Evolutionary conservation across 1,140 invertebrate species (phyloP).

Genomic region (Cyphomyrmex costatus): DNA sequence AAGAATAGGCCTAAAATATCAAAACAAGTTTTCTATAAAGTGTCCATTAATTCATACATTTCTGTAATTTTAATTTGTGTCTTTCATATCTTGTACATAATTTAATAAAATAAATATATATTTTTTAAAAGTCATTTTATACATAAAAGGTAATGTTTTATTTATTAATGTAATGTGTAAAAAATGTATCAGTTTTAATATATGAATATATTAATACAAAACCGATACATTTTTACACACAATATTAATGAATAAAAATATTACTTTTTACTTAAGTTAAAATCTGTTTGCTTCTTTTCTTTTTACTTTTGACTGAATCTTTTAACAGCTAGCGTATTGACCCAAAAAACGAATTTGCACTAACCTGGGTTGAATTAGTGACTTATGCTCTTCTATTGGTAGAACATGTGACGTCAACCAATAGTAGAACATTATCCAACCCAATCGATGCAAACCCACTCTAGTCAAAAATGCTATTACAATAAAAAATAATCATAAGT

Average conservation of each 20-base stretch:
- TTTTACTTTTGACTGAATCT: background rate
- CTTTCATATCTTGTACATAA: background rate
- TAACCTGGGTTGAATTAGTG: too few species aligned
- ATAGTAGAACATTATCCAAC: too few species aligned
- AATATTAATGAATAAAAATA: background rate
- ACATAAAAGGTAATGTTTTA: too few species aligned
- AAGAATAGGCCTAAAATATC: background rate
- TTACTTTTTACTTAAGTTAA: background rate
- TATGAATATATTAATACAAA: conserved; percentile 8
- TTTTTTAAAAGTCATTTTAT: too few species aligned
- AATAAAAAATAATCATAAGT: too few species aligned
- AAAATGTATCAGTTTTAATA: background rate
- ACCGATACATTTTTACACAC: background rate
- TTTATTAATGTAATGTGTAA: background rate
- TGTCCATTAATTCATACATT: background rate
- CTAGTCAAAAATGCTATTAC: too few species aligned
- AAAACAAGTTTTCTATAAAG: background rate
- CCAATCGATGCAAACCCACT: too few species aligned
- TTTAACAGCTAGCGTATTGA: background rate
- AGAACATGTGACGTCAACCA: too few species aligned
- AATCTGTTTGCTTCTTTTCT: background rate
- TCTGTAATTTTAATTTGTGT: background rate
- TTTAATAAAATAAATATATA: too few species aligned
- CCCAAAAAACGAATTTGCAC: too few species aligned
- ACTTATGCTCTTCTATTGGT: too few species aligned